Evolutionary conservation across 2,888 invertebrate genomes (phyloP), one percentile per base, ranked within the genome.

Genomic region (Rhagophthalmus giganteus): DNA sequence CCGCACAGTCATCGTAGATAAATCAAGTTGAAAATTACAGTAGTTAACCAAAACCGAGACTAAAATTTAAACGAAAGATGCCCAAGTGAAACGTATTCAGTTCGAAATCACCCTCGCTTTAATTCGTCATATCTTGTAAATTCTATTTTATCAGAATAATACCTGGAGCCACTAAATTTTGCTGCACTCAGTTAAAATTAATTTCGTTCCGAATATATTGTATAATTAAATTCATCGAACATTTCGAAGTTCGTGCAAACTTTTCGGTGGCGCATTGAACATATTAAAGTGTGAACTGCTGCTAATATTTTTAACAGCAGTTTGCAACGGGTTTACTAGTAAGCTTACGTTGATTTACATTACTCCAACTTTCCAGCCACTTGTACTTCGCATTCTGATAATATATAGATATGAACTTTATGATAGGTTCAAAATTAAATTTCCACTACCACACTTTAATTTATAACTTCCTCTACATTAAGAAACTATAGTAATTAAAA

Each of bases 181-280:
- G 24, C 37, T 37, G 35, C 35, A 30, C 12, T 45, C 45, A 28
- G 12, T 30, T 28, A 20, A 31, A 45, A 45, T 45, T 45, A 45
- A 45, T 45, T 35, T 37, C 24, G 20, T 11, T 45, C 30, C 24
- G 20, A 45, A 30, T 44, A 41, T 26, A 30, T n/a, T 45, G 20
- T 35, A 44, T 41, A 49, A 42, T 49, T 49, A 49, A 49, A 49
- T 49, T 49, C 41, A 49, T 49, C 41, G 41, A 49, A 49, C 49
- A 49, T 28, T 49, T 41, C 28, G n/a, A 37, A 42, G 41, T 49
- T 37, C 12, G 35, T 37, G 27, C 37, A 31, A 49, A 49, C 49
- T 49, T 49, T 42, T 49, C 27, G 31, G 37, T 37, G 30, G 48
- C 41, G 34, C 16, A 35, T 42, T 41, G 49, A 41, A 49, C 42